Evolutionary conservation across 2,888 invertebrate species (phyloP).

Genomic region (Tridacna crocea): DNA sequence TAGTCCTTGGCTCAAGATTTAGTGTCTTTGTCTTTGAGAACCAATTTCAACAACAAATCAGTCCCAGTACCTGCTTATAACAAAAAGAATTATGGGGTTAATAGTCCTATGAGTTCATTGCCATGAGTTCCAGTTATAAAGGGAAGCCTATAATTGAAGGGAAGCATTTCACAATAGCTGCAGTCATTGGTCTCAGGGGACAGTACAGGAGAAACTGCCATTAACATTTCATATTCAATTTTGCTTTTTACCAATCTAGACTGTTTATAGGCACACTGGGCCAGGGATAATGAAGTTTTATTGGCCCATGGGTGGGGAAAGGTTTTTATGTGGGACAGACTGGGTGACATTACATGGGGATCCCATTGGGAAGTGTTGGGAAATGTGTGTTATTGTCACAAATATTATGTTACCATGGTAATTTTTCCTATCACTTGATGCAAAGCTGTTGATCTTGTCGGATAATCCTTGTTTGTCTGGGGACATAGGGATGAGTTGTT

Average conservation of each 20-base stretch:
- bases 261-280: constrained; percentile 49
- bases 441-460: too few relatives aligned
- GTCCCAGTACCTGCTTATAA: too few relatives aligned
- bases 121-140: too few relatives aligned
- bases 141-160: background rate
- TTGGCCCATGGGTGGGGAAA: constrained; percentile 25
- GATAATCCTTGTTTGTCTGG: too few relatives aligned
- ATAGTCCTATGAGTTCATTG: too few relatives aligned
- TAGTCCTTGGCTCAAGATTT: too few relatives aligned
- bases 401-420: background rate
- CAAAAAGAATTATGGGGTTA: too few relatives aligned
- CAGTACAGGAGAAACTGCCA: constrained; percentile 22
- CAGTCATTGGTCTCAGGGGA: constrained; percentile 8
- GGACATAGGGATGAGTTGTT: too few relatives aligned
- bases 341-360: background rate
- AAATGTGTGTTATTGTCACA: background rate
- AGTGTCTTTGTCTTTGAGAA: too few relatives aligned
- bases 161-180: constrained; percentile 14
- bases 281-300: constrained; percentile 51
- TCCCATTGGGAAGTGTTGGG: background rate
- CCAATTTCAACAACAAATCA: too few relatives aligned
- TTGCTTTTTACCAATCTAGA: constrained; percentile 40
- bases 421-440: too few relatives aligned
- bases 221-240: constrained; percentile 51
- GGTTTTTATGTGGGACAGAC: background rate